Percentiles rank a stretch among this genome's conserved stretches.
Conservation (phyloP, 2,113 vertebrate genomes). For the Cinclus mexicanus region DNA sequence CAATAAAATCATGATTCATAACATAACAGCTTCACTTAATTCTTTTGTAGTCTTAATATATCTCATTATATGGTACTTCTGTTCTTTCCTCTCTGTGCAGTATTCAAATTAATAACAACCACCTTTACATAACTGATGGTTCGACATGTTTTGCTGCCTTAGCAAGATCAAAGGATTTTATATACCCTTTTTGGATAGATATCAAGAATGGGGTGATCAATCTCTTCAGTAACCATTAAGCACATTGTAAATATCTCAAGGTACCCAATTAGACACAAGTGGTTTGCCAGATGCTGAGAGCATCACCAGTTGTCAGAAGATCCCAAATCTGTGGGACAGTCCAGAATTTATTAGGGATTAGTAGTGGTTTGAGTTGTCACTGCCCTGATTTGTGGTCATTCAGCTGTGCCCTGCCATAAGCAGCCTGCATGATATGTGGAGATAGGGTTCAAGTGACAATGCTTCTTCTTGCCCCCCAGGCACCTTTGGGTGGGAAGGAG, state of each 20-base stretch:
- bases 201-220: slow-evolving; percentile 14
- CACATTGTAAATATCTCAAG: slow-evolving; percentile 47
- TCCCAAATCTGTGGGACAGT: slow-evolving; percentile 24
- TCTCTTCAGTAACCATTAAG: slow-evolving; percentile 39
- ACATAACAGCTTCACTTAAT: slow-evolving; percentile 36
- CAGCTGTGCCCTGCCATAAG: neutral
- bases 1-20: slow-evolving; percentile 63
- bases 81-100: slow-evolving; percentile 58
- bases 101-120: slow-evolving; percentile 66
- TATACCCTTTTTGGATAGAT: slow-evolving; percentile 43
- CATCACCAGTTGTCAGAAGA: slow-evolving; percentile 52
- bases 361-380: slow-evolving; percentile 3
- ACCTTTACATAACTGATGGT: slow-evolving; percentile 62
- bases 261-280: slow-evolving; percentile 26
- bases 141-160: slow-evolving; percentile 47
- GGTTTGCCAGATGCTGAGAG: slow-evolving; percentile 57
- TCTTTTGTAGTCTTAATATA: slow-evolving; percentile 60
- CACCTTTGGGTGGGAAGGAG: neutral
- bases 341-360: slow-evolving; percentile 63
- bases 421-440: neutral
- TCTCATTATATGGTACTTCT: slow-evolving; percentile 61
- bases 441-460: neutral
- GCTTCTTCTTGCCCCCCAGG: neutral
- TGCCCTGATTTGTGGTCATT: slow-evolving; percentile 57
- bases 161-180: slow-evolving; percentile 59